These are phyloP conservation scores for Helobdella robusta DNA, from an alignment of 2,888 invertebrate genomes.

Conservation along the genomic window DNA sequence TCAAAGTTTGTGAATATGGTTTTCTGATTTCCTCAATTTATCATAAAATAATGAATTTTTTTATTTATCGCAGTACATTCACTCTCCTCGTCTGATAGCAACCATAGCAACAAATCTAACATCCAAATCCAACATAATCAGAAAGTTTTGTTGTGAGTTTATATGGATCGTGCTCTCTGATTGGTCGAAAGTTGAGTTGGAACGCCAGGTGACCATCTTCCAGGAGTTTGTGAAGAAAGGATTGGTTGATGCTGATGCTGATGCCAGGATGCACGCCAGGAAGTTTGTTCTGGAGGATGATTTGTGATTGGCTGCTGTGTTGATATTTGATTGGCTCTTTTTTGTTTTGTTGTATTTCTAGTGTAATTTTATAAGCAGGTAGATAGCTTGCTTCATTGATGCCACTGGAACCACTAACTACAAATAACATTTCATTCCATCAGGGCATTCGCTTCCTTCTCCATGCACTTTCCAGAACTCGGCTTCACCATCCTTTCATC, in stretches of 20 bases:
- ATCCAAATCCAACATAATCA: constrained; percentile 84
- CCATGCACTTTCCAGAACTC: constrained; percentile 77
- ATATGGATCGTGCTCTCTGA: constrained; percentile 70
- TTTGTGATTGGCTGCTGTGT: too few species aligned
- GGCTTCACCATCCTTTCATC: constrained; percentile 73
- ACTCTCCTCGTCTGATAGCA: constrained; percentile 43
- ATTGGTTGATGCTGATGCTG: constrained; percentile 83
- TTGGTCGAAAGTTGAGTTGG: constrained; percentile 73
- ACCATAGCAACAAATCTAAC: constrained; percentile 55
- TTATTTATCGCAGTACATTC: constrained; percentile 42
- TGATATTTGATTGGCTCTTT: too few species aligned
- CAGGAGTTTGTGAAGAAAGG: constrained; percentile 71
- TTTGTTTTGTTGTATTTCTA: too few species aligned
- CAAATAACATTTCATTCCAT: not conserved
- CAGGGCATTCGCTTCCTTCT: constrained; percentile 79
- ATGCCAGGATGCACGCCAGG: constrained; percentile 70
- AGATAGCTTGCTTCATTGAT: too few species aligned
- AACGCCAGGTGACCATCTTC: constrained; percentile 66
- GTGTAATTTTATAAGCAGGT: too few species aligned
- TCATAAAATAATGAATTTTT: not conserved
- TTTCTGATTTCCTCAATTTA: not conserved
- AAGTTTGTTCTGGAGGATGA: constrained; percentile 52
- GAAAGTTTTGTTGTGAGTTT: constrained; percentile 65
- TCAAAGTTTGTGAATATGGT: constrained; percentile 55
- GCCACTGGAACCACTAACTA: too few species aligned